These are phyloP conservation scores for Bombus turneri DNA, from an alignment of 1,140 invertebrate species.

Conservation along the genomic window DNA sequence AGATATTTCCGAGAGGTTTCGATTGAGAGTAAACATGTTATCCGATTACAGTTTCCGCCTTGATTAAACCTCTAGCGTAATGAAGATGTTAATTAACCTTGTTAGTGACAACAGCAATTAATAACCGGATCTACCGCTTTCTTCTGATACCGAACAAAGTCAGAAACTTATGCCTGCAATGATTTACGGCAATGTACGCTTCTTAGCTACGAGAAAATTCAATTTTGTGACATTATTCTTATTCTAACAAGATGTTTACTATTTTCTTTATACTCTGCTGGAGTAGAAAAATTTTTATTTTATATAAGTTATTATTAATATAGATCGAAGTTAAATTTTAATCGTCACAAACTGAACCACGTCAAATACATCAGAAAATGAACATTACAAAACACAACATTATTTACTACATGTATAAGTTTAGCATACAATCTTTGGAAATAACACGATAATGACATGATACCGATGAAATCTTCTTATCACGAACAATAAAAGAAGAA, in stretches of 20 bases:
- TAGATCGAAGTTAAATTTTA: too few species aligned
- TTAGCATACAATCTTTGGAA: too few species aligned
- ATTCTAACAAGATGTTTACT: neutral
- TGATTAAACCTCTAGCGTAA: conserved; percentile 44
- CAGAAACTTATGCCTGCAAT: neutral
- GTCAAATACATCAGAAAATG: too few species aligned
- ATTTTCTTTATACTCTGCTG: neutral
- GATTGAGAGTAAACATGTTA: conserved; percentile 38
- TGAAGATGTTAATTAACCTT: conserved; percentile 56
- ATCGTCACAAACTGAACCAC: too few species aligned
- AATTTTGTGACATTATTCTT: neutral
- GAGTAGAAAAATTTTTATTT: neutral
- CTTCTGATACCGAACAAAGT: conserved; percentile 9
- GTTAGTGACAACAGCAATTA: conserved; percentile 35
- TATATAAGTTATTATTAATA: too few species aligned
- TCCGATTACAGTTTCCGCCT: conserved; percentile 44
- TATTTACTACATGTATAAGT: too few species aligned
- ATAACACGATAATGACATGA: too few species aligned
- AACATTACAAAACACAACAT: too few species aligned
- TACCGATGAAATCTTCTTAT: too few species aligned
- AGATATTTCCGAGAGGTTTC: conserved; percentile 8
- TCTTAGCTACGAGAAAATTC: neutral
- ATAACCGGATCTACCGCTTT: neutral
- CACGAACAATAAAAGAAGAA: too few species aligned
- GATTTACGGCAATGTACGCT: neutral